Evolutionary conservation across 2,888 invertebrate species (phyloP), one percentile per base, ranked within the genome.

Genomic region (Matsumyia berberina): DNA sequence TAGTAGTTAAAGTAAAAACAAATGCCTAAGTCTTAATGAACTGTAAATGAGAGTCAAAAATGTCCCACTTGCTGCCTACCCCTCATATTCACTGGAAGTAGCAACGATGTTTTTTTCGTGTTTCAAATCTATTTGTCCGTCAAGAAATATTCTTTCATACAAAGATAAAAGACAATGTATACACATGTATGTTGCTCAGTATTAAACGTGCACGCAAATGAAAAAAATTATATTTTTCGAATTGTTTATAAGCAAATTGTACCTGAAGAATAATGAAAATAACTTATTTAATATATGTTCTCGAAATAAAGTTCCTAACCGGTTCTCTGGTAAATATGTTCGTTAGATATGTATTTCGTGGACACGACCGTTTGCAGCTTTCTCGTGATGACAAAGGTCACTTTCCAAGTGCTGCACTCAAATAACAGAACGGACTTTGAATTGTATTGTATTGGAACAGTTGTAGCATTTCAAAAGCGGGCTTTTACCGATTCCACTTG

Each of bases 241-340:
- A 57, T 73, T 78, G 67, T 78, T 73, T 73, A 67, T 24, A 58
- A 42, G 76, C 67, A 51, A 66, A 42, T 69, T 73, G 67, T 78
- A 70, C 62, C 67, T 60, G 49, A 39, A 82, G 49, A 33, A 73
- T 55, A 60, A 64, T 66, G 73, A 69, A 73, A 78, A 78, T 83
- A 83, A 83, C 83, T 78, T 83, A 82, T 77, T 81, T 81, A 77
- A 77, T 66, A 72, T 67, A 44, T 67, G 76, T 81, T 76, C 74
- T 81, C 76, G 76, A 81, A 81, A 76, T 76, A 49, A 46, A 29
- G n/a, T n/a, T n/a, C n/a, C n/a, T n/a, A n/a, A n/a, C n/a, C n/a
- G n/a, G n/a, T n/a, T n/a, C n/a, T n/a, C n/a, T n/a, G n/a, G n/a
- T n/a, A n/a, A n/a, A n/a, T n/a, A n/a, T n/a, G n/a, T n/a, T n/a